Conservation (phyloP, 2,888 invertebrate species). For the Exephanes ischioxanthus region DNA sequence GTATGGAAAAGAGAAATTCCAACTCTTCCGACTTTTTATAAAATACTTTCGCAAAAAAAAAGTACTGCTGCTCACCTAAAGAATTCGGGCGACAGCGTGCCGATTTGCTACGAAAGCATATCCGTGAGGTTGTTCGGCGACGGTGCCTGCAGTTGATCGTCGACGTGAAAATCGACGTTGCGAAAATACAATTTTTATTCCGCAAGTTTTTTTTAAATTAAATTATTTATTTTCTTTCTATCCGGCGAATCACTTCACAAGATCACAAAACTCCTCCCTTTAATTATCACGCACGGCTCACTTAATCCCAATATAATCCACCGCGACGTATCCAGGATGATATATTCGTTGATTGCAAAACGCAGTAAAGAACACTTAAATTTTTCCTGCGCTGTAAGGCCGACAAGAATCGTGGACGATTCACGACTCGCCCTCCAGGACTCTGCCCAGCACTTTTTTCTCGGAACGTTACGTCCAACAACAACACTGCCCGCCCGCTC, state of each 20-base stretch:
- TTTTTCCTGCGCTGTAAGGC: not conserved
- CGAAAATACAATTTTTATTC: not conserved
- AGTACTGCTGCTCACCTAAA: constrained; percentile 75
- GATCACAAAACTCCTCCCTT: not conserved
- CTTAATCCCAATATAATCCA: constrained; percentile 49
- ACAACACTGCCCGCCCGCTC: too few species aligned
- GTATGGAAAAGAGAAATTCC: too few species aligned
- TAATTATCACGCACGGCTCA: constrained; percentile 29
- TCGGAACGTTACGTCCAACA: too few species aligned
- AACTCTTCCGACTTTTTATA: too few species aligned
- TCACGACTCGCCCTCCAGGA: not conserved
- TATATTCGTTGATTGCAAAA: constrained; percentile 2
- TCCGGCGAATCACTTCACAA: constrained; percentile 23
- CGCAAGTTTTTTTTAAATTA: not conserved
- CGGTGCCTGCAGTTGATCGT: constrained; percentile 25
- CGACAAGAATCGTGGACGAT: not conserved
- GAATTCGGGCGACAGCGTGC: constrained; percentile 80
- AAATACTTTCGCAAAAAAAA: not conserved
- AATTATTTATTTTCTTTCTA: constrained; percentile 1
- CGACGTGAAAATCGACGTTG: constrained; percentile 37
- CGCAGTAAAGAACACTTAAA: not conserved
- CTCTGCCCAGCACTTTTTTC: not conserved
- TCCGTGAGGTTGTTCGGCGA: constrained; percentile 64
- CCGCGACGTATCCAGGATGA: constrained; percentile 54
- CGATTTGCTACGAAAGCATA: constrained; percentile 79